Conservation (phyloP, 2,888 invertebrate genomes). For the Napeogenes inachia region DNA sequence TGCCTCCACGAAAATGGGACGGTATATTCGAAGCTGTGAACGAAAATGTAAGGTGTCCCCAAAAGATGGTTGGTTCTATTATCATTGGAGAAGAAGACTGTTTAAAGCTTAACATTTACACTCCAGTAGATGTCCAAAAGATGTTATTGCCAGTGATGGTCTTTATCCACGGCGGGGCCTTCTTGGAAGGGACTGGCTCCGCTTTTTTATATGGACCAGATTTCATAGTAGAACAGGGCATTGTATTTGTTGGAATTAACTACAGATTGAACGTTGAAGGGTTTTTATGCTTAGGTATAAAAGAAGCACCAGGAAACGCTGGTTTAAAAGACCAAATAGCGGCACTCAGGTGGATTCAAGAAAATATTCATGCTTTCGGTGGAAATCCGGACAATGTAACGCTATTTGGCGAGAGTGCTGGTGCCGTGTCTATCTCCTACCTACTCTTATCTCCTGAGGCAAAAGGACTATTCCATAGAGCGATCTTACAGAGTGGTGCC, state of each 20-base stretch:
- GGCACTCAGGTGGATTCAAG: conserved; percentile 61
- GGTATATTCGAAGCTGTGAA: conserved; percentile 61
- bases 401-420: conserved; percentile 69
- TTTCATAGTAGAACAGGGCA: conserved; percentile 75
- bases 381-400: conserved; percentile 64
- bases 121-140: conserved; percentile 44
- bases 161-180: conserved; percentile 81
- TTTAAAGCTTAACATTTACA: conserved; percentile 60
- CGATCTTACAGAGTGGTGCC: conserved; percentile 65
- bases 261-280: conserved; percentile 79
- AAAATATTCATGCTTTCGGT: conserved; percentile 61
- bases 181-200: conserved; percentile 77
- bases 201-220: conserved; percentile 79
- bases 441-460: conserved; percentile 58
- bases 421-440: conserved; percentile 62
- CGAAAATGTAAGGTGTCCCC: conserved; percentile 57
- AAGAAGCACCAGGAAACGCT: conserved; percentile 81
- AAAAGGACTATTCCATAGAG: conserved; percentile 60
- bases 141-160: conserved; percentile 77
- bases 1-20: conserved; percentile 60
- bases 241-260: conserved; percentile 78
- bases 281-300: conserved; percentile 79
- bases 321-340: conserved; percentile 76
- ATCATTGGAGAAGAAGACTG: conserved; percentile 58
- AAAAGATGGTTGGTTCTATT: conserved; percentile 47